phyloP scores from a whole-genome alignment of 2,113 vertebrate genomes.

The Leiothrix lutea region DNA sequence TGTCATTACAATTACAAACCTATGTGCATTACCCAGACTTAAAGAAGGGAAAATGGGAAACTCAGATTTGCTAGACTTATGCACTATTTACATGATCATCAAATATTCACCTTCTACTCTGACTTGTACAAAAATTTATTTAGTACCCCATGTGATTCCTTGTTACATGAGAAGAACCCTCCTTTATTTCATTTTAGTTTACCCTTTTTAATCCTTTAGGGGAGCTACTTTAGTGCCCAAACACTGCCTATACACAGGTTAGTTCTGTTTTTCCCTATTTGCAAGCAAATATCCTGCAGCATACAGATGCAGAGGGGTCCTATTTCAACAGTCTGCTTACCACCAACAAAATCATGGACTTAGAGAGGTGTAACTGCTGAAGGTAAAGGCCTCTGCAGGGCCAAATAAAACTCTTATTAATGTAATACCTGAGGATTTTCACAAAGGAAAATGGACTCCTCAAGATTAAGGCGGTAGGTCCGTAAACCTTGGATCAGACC shows the following conservation, averaged over 20 bases:
- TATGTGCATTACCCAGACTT: neutral
- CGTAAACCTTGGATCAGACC: conserved; percentile 78
- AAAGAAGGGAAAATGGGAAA: neutral
- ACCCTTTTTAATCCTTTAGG: neutral
- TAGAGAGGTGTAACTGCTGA: neutral
- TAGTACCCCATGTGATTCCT: neutral
- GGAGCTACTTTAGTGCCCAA: neutral
- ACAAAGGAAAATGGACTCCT: conserved; percentile 89
- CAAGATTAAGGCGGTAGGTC: conserved; percentile 84
- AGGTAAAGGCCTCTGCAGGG: neutral
- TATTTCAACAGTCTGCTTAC: neutral
- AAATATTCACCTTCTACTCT: neutral
- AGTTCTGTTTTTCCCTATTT: neutral
- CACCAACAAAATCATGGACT: neutral
- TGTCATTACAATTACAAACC: neutral
- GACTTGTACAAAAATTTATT: neutral
- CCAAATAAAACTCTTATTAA: neutral
- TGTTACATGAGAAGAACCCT: neutral
- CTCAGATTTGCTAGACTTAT: neutral
- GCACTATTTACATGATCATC: neutral
- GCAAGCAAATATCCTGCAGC: neutral
- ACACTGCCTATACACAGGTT: neutral
- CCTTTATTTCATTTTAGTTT: neutral
- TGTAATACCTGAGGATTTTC: conserved; percentile 85
- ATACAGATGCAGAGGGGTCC: neutral